Evolutionary conservation across 2,797 vertebrate species (phyloP).

Genomic region (Sebastes taczanowskii): DNA sequence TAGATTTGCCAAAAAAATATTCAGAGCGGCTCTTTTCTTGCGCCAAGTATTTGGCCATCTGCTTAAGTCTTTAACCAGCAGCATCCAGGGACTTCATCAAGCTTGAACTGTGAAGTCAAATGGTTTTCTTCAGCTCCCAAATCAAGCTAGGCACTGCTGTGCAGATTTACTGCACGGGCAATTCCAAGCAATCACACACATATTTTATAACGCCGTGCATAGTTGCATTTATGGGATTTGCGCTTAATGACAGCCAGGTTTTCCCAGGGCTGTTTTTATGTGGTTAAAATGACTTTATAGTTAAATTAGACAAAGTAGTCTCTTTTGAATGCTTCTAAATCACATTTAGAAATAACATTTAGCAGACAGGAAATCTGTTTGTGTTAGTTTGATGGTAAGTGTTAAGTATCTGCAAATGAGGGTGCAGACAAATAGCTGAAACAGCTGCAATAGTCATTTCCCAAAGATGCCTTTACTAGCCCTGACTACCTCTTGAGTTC

Average conservation of each 20-base stretch:
- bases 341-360: slow-evolving; percentile 51
- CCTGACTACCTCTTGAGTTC: slow-evolving; percentile 16
- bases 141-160: slow-evolving; percentile 70
- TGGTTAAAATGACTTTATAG: slow-evolving; percentile 60
- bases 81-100: slow-evolving; percentile 81
- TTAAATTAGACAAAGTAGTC: slow-evolving; percentile 57
- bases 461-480: slow-evolving; percentile 26
- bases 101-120: slow-evolving; percentile 81
- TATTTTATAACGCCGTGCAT: slow-evolving; percentile 67
- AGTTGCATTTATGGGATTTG: slow-evolving; percentile 72
- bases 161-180: slow-evolving; percentile 74
- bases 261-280: slow-evolving; percentile 64
- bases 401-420: slow-evolving; percentile 71
- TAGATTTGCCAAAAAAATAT: slow-evolving; percentile 82
- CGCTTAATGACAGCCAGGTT: slow-evolving; percentile 68
- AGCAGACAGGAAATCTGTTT: slow-evolving; percentile 55
- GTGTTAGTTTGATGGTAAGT: slow-evolving; percentile 58
- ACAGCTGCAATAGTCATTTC: slow-evolving; percentile 56
- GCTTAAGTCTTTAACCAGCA: slow-evolving; percentile 83
- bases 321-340: slow-evolving; percentile 56
- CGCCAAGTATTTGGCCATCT: slow-evolving; percentile 86
- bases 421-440: slow-evolving; percentile 55
- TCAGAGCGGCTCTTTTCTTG: slow-evolving; percentile 79
- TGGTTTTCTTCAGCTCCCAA: slow-evolving; percentile 76
- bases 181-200: slow-evolving; percentile 61